Evolutionary conservation across 2,888 invertebrate genomes (phyloP).

Genomic region (Tinea trinotella): DNA sequence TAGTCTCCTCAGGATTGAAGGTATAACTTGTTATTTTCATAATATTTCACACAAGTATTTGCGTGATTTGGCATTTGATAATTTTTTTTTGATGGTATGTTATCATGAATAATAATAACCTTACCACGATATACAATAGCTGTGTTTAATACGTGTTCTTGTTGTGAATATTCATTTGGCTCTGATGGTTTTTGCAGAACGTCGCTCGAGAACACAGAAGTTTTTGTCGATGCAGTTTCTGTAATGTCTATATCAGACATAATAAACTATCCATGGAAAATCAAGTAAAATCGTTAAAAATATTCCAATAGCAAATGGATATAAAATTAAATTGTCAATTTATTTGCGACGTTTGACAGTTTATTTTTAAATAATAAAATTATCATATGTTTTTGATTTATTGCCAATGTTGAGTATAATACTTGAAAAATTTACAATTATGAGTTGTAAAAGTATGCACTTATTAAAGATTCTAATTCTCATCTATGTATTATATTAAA

Average conservation of each 20-base stretch:
- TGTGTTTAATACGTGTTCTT: not conserved
- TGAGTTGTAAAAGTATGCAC: no score
- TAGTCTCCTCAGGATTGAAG: no score
- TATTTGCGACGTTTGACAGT: not conserved
- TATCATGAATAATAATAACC: no score
- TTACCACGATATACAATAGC: not conserved
- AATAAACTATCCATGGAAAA: not conserved
- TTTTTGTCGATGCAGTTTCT: not conserved
- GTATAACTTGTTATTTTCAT: no score
- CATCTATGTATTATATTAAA: no score
- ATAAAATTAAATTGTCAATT: slow-evolving; percentile 1
- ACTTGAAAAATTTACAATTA: no score
- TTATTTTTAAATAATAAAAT: not conserved
- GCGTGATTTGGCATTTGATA: no score
- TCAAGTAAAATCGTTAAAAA: not conserved
- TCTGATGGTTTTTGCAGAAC: not conserved
- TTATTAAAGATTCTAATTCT: no score
- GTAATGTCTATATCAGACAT: not conserved
- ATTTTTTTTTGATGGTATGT: no score
- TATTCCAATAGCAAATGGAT: not conserved
- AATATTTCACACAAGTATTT: no score
- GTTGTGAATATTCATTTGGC: not conserved
- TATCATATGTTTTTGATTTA: no score
- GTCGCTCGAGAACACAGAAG: not conserved
- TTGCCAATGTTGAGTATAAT: not conserved